These are phyloP conservation scores for Serrognathus titanus DNA, from an alignment of 2,888 invertebrate genomes.

Conservation along the genomic window DNA sequence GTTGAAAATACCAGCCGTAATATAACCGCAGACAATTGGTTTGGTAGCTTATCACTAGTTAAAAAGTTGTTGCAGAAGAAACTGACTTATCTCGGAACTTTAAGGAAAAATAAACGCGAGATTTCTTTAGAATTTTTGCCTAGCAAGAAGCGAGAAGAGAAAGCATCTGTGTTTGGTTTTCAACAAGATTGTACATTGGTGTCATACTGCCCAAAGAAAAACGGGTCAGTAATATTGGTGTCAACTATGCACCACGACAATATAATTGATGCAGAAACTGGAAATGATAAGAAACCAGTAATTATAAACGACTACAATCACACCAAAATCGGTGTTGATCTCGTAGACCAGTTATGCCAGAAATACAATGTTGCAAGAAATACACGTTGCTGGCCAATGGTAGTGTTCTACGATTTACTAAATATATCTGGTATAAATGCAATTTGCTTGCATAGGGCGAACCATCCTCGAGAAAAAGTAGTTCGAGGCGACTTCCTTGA, in stretches of 20 bases:
- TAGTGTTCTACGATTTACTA: too few relatives aligned
- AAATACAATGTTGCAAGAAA: neutral
- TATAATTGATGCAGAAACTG: neutral
- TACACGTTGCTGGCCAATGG: neutral
- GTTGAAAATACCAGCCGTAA: neutral
- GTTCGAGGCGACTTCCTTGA: neutral
- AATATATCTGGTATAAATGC: too few relatives aligned
- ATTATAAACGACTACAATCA: neutral
- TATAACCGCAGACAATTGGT: too few relatives aligned
- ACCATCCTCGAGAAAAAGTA: neutral
- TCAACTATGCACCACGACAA: neutral
- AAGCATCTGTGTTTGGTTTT: too few relatives aligned
- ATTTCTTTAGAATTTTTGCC: too few relatives aligned
- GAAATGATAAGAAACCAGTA: too few relatives aligned
- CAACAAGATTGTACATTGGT: too few relatives aligned
- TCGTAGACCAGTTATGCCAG: neutral
- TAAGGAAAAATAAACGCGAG: neutral
- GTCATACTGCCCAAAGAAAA: neutral
- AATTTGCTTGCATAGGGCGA: too few relatives aligned
- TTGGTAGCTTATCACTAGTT: neutral
- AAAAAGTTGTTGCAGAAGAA: neutral
- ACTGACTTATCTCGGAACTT: neutral
- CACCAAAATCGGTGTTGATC: neutral
- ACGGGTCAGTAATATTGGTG: neutral
- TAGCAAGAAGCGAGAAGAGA: too few relatives aligned